These are phyloP conservation scores for Rhagonycha fulva DNA, from an alignment of 2,888 invertebrate genomes.

Conservation along the genomic window DNA sequence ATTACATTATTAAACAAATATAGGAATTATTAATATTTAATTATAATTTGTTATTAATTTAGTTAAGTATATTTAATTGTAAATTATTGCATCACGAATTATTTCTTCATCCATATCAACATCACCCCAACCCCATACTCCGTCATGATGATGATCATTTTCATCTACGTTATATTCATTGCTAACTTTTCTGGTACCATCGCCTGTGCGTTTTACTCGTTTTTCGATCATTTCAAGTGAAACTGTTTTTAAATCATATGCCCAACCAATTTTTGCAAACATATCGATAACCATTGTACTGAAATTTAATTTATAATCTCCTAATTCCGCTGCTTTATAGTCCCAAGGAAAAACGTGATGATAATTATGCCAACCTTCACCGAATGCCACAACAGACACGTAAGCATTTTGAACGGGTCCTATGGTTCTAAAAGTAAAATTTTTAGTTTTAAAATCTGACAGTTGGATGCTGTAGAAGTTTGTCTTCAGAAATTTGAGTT, in stretches of 20 bases:
- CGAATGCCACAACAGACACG: slow-evolving; percentile 74
- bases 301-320: slow-evolving; percentile 52
- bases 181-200: slow-evolving; percentile 35
- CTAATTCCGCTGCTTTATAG: slow-evolving; percentile 89
- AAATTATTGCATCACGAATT: slow-evolving; percentile 38
- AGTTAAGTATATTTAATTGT: slow-evolving; percentile 41
- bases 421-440: slow-evolving; percentile 61
- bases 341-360: slow-evolving; percentile 94
- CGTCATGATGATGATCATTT: slow-evolving; percentile 55
- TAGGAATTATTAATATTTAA: no score
- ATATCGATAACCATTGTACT: slow-evolving; percentile 48
- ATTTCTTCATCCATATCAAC: slow-evolving; percentile 74
- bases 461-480: no score
- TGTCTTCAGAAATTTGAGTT: no score
- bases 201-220: slow-evolving; percentile 19
- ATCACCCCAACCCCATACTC: slow-evolving; percentile 86
- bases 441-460: no score
- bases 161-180: not conserved
- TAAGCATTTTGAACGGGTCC: slow-evolving; percentile 77
- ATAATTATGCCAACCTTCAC: slow-evolving; percentile 94
- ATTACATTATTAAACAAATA: no score
- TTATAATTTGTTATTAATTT: not conserved
- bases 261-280: slow-evolving; percentile 67
- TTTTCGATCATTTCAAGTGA: slow-evolving; percentile 64
- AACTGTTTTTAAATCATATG: slow-evolving; percentile 84